phyloP scores from a whole-genome alignment of 2,797 vertebrate species.

The Carcharodon carcharias region DNA sequence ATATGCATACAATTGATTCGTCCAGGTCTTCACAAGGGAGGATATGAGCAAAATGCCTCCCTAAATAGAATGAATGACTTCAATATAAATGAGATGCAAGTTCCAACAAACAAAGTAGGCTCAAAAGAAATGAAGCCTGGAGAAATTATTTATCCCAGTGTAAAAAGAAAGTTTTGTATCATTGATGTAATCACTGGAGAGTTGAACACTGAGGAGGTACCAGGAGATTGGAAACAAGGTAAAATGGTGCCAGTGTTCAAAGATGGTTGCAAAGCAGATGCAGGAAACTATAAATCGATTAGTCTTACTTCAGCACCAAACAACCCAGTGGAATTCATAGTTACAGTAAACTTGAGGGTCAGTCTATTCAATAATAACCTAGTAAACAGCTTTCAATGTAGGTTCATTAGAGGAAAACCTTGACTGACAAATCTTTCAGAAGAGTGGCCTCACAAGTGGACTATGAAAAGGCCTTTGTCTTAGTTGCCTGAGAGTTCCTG shows the following conservation, averaged over 20 bases:
- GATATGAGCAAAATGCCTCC: neutral
- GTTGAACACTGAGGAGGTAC: neutral
- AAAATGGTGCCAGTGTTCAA: neutral
- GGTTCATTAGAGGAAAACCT: neutral
- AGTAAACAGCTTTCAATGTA: neutral
- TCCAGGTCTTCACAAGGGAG: neutral
- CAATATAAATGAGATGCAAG: neutral
- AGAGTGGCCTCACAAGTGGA: neutral
- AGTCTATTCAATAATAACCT: neutral
- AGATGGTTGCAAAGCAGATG: neutral
- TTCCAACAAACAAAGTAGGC: neutral
- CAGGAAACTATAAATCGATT: neutral
- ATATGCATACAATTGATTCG: neutral
- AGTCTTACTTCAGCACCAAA: neutral
- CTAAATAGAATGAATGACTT: neutral
- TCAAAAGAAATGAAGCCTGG: neutral
- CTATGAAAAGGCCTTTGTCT: neutral
- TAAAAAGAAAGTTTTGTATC: neutral
- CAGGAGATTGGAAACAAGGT: neutral
- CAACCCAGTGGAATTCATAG: neutral
- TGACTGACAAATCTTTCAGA: neutral
- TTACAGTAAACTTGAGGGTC: neutral
- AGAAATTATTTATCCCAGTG: neutral
- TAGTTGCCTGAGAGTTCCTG: neutral
- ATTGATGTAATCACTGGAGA: neutral